Base-by-base conservation (phyloP, 2,888 invertebrate species). In the Caenorhabditis sp. region DNA sequence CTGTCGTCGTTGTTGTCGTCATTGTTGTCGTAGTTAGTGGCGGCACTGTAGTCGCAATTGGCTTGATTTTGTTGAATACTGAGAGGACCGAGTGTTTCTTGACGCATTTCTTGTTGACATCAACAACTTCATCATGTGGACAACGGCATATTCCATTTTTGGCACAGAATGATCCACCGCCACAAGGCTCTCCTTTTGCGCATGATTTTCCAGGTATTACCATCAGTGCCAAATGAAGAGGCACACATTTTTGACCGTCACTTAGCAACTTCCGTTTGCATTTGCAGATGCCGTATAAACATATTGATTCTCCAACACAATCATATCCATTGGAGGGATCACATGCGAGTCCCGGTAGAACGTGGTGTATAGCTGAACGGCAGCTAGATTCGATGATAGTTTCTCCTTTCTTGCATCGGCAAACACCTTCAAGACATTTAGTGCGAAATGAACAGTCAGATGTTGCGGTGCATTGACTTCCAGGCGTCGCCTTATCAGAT, bases 341-440 rank as follows among this genome's bases (percentile, higher is more conserved):
- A 72, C 90, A 90, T 1, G 74, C 53, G 0, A 84, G 83, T 15
- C 90, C 90, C 0, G 88, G 89, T 6, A 80, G 55, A 18, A 89
- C 87, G 61, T 87, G 80, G 44, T 88, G 85, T 44, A 88, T 86
- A 8, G 89, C 88, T 37, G 80, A 68, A 44, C 90, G 80, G 20
- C 90, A 90, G 1, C 85, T 83, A 4, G 82, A 85, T 28, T 85
- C 87, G 0, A 88, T 87, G 18, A 90, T 90, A 2, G 90, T 91
- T 70, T 90, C 90, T 58, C 87, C 88, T 61, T 78, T 70, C 26
- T 81, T 83, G 70, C 91, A 91, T 0, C 90, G 82, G 72, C 91
- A 91, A 15, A 91, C 89, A 26, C 89, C 89, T 24, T 88, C 85
- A 8, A 88, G 44, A 62, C 91, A 91, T 78, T 88, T 88, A 0